Base-by-base conservation (phyloP, 2,888 invertebrate species). In the Graphium colonna region DNA sequence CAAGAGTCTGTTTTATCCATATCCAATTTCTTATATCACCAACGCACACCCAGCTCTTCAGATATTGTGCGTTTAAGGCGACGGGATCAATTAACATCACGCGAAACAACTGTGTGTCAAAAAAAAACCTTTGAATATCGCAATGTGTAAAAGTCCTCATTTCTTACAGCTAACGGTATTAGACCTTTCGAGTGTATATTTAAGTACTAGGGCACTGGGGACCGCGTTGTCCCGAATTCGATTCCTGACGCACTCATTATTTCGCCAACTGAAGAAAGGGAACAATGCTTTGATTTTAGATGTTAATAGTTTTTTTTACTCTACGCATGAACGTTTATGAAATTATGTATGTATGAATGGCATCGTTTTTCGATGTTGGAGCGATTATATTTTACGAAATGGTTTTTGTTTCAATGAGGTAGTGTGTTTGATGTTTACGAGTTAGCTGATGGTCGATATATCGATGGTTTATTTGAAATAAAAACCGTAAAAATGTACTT, bases 111-210 rank as follows among this genome's bases (percentile, higher is more conserved):
- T n/a, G n/a, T n/a, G n/a, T n/a, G n/a, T n/a, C n/a, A n/a, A n/a
- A n/a, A n/a, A n/a, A n/a, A n/a, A n/a, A n/a, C n/a, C n/a, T n/a
- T n/a, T n/a, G n/a, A n/a, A n/a, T n/a, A n/a, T n/a, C n/a, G 31
- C 1, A 10, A 10, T 31, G 1, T 31, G 52, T 77, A 71, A 75
- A 66, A 13, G 50, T 38, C 41, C 41, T 16, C 15, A 43, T 58
- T 56, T 61, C 62, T 55, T 59, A 58, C 59, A 57, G 58, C 62
- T 77, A 82, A 79, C 82, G 77, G 82, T 71, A 73, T 75, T 62
- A 65, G 63, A 64, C 66, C 63, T 72, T 68, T 66, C 67, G 68
- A 69, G 61, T 68, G 65, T 74, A 70, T 71, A 74, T 77, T 77
- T 75, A 75, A 70, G 73, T 74, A 71, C 73, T 52, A 41, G 36